phyloP scores from a whole-genome alignment of 2,113 vertebrate genomes.

The Mixornis gularis region DNA sequence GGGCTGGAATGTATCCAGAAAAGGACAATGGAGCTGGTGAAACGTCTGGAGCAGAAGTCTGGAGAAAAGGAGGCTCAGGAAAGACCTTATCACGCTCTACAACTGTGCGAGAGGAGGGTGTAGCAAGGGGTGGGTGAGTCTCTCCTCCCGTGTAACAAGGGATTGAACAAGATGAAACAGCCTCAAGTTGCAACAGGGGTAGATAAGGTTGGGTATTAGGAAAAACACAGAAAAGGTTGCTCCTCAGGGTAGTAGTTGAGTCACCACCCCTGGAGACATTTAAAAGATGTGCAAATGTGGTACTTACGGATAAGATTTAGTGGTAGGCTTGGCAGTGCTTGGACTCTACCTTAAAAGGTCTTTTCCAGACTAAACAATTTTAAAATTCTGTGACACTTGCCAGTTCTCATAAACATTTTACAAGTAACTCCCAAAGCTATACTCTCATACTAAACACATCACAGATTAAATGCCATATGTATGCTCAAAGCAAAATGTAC shows the following conservation, averaged over 20 bases:
- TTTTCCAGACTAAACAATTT: not conserved
- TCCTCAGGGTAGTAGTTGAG: not conserved
- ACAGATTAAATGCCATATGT: not conserved
- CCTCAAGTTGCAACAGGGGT: not conserved
- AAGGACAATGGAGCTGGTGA: not conserved
- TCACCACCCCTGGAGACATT: not conserved
- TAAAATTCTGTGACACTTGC: not conserved
- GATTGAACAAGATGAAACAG: not conserved
- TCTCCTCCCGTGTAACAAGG: not conserved
- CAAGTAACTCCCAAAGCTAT: not conserved
- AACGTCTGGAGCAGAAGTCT: not conserved
- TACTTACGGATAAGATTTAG: not conserved
- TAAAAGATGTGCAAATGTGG: not conserved
- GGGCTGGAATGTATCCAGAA: not conserved
- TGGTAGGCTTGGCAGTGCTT: too few species aligned
- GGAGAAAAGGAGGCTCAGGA: not conserved
- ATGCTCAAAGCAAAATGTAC: not conserved
- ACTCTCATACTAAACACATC: not conserved
- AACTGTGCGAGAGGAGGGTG: not conserved
- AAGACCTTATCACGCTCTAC: not conserved
- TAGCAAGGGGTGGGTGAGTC: not conserved
- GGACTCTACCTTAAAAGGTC: not conserved
- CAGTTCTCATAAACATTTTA: not conserved
- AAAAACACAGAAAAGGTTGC: not conserved
- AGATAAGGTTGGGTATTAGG: not conserved